These are phyloP conservation scores for Odontamblyopus lacepedii DNA, from an alignment of 2,797 vertebrate species.

Conservation along the genomic window DNA sequence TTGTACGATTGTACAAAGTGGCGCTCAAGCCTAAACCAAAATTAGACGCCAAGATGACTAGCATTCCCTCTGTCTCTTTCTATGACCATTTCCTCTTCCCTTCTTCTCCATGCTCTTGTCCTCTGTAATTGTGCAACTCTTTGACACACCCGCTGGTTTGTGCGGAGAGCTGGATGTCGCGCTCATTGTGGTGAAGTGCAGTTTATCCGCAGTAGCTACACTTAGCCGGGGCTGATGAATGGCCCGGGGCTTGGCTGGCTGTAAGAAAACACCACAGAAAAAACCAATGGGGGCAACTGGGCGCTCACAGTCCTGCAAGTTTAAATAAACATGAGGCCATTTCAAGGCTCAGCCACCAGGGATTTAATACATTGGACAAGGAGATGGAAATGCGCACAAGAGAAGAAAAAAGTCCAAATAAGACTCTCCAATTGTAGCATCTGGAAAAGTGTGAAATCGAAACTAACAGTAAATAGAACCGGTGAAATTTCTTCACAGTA, in stretches of 20 bases:
- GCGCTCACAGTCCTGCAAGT: constrained; percentile 48
- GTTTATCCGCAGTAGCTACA: constrained; percentile 49
- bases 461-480: constrained; percentile 30
- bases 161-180: constrained; percentile 59
- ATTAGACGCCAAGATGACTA: constrained; percentile 62
- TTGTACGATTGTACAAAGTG: constrained; percentile 47
- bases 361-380: constrained; percentile 52
- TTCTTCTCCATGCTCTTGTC: constrained; percentile 23
- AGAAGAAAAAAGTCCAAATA: constrained; percentile 3
- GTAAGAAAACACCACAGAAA: constrained; percentile 50
- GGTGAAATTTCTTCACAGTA: constrained; percentile 20
- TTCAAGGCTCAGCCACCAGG: constrained; percentile 44
- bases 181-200: constrained; percentile 64
- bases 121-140: constrained; percentile 76
- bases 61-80: constrained; percentile 25
- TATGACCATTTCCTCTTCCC: constrained; percentile 40
- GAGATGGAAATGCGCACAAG: constrained; percentile 10
- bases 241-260: constrained; percentile 49
- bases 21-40: constrained; percentile 50
- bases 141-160: constrained; percentile 76
- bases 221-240: constrained; percentile 62
- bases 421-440: constrained; percentile 29
- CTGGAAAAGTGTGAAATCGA: constrained; percentile 36
- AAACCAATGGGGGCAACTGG: constrained; percentile 42
- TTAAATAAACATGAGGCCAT: constrained; percentile 76